Base-by-base conservation (phyloP, 2,888 invertebrate genomes). In the Polyommatus iphigenia region DNA sequence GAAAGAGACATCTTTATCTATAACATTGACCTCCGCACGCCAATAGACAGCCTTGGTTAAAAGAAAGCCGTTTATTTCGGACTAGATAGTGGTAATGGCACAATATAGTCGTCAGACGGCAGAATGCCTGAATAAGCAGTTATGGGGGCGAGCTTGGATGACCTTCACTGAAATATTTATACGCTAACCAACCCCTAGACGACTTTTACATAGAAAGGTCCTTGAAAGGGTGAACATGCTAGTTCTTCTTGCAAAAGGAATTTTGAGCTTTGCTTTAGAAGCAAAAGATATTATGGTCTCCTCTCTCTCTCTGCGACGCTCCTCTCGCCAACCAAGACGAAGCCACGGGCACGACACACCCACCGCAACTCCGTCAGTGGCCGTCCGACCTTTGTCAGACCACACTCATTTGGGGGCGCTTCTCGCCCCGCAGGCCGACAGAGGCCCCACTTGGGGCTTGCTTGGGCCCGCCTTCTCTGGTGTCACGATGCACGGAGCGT, bases 11-110 rank as follows among this genome's bases (percentile, higher is more conserved):
- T 18, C 50, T 18, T 41, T 54, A 46, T 75, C 54, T 54, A 75
- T 75, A 54, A 75, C 75, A 75, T 75, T 75, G 75, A 75, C 75
- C 75, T n/a, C 67, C 67, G 67, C 29, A 67, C 72, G 72, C 72
- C 72, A 32, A 67, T 67, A 67, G 67, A 41, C 72, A 72, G 72
- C 72, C 41, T 72, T 41, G 67, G 32, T 67, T 67, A 67, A 15
- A 67, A 32, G 29, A 67, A 67, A 67, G 29, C 67, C 29, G 18
- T 67, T 67, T 67, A 67, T 67, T 67, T 67, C 29, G 32, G 67
- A 67, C 6, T 67, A 67, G 67, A 67, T 67, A 67, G 32, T 29
- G 2, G 15, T 67, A 29, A 29, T 29, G 29, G 67, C 67, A 29
- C 67, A 67, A 67, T 67, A 67, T 29, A 15, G 29, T 67, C 62